phyloP scores from a whole-genome alignment of 2,113 vertebrate genomes.

The Spheniscus mendiculus region DNA sequence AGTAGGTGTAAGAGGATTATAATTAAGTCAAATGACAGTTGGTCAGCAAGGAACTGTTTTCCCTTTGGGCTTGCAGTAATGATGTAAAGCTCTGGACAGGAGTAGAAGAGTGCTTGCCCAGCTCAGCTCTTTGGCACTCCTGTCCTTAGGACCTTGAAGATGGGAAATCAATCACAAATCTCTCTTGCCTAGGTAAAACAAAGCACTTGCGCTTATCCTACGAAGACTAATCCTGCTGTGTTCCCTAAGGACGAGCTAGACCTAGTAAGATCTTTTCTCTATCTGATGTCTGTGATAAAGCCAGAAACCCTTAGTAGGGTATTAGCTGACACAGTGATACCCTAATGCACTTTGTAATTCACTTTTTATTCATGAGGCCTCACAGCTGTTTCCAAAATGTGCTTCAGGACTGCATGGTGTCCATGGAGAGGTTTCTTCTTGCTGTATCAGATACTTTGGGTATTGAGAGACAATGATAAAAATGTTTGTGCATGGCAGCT shows the following conservation, averaged over 20 bases:
- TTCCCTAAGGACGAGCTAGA: background rate
- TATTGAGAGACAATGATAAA: background rate
- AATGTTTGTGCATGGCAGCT: background rate
- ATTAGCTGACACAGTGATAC: slow-evolving; percentile 24
- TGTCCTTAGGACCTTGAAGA: background rate
- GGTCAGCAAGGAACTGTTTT: background rate
- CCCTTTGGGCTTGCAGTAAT: background rate
- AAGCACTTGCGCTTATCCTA: background rate
- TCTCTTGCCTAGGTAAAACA: background rate
- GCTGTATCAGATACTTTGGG: background rate
- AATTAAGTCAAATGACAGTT: background rate
- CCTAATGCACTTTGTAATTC: slow-evolving; percentile 8
- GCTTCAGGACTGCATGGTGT: background rate
- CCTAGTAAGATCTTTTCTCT: background rate
- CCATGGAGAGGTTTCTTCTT: slow-evolving; percentile 1
- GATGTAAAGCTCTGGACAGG: background rate
- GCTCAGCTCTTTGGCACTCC: background rate
- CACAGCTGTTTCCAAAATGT: slow-evolving; percentile 4
- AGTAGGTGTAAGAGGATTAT: background rate
- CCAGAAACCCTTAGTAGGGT: background rate
- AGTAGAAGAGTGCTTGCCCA: background rate
- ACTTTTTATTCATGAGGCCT: slow-evolving; percentile 17
- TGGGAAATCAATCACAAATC: background rate
- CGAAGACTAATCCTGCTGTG: background rate
- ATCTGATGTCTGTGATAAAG: background rate